Evolutionary conservation across 2,113 vertebrate species (phyloP).

Genomic region (Oncorhynchus mykiss): DNA sequence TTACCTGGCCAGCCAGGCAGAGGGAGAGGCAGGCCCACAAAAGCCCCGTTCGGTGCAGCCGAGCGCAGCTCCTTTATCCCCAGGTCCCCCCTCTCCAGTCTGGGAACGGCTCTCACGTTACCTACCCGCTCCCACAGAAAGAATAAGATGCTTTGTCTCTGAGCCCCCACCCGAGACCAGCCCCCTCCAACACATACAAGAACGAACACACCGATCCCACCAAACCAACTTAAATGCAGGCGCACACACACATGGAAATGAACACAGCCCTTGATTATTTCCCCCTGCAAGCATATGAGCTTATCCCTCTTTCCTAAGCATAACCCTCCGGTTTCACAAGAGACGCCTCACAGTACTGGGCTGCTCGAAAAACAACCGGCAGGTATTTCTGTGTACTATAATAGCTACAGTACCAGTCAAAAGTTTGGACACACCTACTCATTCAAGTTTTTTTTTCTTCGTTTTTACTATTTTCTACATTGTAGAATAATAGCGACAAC

Average conservation of each 20-base stretch:
- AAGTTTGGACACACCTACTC: too few relatives aligned
- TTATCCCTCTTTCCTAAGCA: too few relatives aligned
- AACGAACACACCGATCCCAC: background rate
- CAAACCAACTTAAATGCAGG: background rate
- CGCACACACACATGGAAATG: background rate
- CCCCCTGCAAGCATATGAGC: too few relatives aligned
- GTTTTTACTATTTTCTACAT: too few relatives aligned
- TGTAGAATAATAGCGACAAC: too few relatives aligned
- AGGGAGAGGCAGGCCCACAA: slow-evolving; percentile 46
- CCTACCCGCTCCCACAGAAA: slow-evolving; percentile 47
- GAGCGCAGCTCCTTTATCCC: slow-evolving; percentile 56
- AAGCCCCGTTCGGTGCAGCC: slow-evolving; percentile 50
- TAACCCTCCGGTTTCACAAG: too few relatives aligned
- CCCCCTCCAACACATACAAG: slow-evolving; percentile 24
- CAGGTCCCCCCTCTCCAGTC: slow-evolving; percentile 32
- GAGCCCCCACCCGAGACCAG: slow-evolving; percentile 44
- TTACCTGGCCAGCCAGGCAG: slow-evolving; percentile 54
- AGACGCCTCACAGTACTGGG: too few relatives aligned
- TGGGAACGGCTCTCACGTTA: slow-evolving; percentile 54
- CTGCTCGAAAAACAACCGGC: too few relatives aligned
- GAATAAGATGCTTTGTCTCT: slow-evolving; percentile 69
- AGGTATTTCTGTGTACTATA: background rate
- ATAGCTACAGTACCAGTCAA: too few relatives aligned
- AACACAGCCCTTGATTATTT: background rate
- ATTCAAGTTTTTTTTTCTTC: too few relatives aligned